Evolutionary conservation across 2,113 vertebrate species (phyloP), one percentile per base, ranked within the genome.

Genomic region (Daboia siamensis): DNA sequence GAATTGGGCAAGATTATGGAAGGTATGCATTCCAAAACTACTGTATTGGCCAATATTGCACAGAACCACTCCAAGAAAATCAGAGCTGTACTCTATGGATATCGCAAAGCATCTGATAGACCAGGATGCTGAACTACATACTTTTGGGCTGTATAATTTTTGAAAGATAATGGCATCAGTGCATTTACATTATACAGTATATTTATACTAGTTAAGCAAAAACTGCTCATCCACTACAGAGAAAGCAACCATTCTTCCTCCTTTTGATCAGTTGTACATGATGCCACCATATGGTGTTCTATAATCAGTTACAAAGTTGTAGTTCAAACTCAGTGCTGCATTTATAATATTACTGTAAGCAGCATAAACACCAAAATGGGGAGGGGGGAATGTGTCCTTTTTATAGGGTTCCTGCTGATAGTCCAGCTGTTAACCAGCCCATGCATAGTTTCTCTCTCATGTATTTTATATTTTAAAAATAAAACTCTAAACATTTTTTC

Each of bases 401-500:
- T 95, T 95, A 96, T 96, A 95, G 97, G 95, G 87, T 95, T 96
- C 94, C 95, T 94, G 91, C 96, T 97, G 95, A 97, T 95, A 93
- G 1, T 94, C 94, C 97, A 96, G 96, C 96, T 96, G 93, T 95
- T 86, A 96, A 93, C 86, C 51, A 91, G 94, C 29, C 33, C 94
- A 80, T n/a, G 85, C 87, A 91, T 64, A 92, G 93, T 95, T 93
- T 94, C 95, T 64, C 80, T 56, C 4, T 92, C 61, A 93, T 84
- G 91, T 74, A 93, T 94, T 96, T 87, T 92, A 88, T 93, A 89
- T 90, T 90, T 93, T 89, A 91, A 92, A 94, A 94, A 96, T 98
- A 21, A 92, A 88, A 94, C 98, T 98, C 94, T 96, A 93, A 98
- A 98, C 98, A 92, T 94, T 96, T 64, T 0, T 86, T 48, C 17